Conservation (phyloP, 2,888 invertebrate genomes). For the Tipula helvola region DNA sequence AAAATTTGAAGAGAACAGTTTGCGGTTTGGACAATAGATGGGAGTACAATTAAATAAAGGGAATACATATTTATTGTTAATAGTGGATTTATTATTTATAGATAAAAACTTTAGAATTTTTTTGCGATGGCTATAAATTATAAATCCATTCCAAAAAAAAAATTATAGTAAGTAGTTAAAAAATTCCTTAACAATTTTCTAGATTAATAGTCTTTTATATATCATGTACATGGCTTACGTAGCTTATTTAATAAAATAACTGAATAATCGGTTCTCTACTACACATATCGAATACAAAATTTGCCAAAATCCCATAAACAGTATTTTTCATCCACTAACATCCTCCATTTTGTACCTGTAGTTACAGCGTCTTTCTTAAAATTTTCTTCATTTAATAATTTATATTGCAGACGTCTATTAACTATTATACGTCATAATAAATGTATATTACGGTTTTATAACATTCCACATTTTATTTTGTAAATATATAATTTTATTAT, state of each 20-base stretch:
- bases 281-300: neutral
- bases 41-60: neutral
- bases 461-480: neutral
- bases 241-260: neutral
- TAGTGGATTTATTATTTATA: neutral
- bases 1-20: neutral
- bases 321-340: neutral
- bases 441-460: neutral
- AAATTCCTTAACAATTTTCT: neutral
- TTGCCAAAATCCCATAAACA: neutral
- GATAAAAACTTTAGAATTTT: neutral
- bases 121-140: neutral
- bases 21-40: neutral
- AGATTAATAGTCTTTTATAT: neutral
- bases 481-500: neutral
- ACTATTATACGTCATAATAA: too few relatives aligned
- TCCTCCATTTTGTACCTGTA: neutral
- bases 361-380: neutral
- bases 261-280: neutral
- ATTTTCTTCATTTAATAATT: neutral
- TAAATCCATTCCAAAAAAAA: neutral
- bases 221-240: neutral
- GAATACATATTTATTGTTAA: neutral
- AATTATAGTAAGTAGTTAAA: neutral
- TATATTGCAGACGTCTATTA: neutral